Conservation (phyloP, 64 coral and sea anemone species). For the Actinia tenebrosa region DNA sequence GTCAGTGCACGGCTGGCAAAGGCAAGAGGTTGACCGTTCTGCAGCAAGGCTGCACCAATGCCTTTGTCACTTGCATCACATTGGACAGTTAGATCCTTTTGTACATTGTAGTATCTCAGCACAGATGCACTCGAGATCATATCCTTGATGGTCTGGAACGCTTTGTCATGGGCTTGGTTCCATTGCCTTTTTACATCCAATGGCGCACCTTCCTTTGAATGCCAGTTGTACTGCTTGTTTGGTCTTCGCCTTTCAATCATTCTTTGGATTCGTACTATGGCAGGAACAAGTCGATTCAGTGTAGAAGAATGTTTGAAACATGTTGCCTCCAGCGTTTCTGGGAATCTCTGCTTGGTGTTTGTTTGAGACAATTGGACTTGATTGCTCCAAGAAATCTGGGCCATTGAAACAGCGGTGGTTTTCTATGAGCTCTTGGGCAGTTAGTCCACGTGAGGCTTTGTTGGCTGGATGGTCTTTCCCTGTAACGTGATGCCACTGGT, state of each 20-base stretch:
- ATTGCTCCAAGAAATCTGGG: background rate
- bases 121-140: conserved; percentile 11
- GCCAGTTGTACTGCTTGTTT: conserved; percentile 68
- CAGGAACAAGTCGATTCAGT: conserved; percentile 36
- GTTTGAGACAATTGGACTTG: background rate
- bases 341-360: background rate
- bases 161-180: conserved; percentile 3
- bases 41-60: background rate
- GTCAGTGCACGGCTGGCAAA: conserved; percentile 12
- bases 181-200: conserved; percentile 27
- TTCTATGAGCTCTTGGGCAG: background rate
- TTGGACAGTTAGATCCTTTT: background rate
- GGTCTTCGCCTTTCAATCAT: conserved; percentile 43
- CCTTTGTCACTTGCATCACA: background rate
- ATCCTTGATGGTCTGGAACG: conserved; percentile 18
- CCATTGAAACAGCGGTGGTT: conserved; percentile 23
- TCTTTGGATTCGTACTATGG: conserved; percentile 42
- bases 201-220: conserved; percentile 34
- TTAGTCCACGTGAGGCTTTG: conserved; percentile 11
- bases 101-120: conserved; percentile 6
- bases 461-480: conserved; percentile 36
- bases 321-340: conserved; percentile 16
- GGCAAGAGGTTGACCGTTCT: conserved; percentile 10
- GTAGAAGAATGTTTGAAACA: conserved; percentile 39
- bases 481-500: conserved; percentile 25